Conservation (phyloP, 2,888 invertebrate genomes). For the Mesochorus sp. region DNA sequence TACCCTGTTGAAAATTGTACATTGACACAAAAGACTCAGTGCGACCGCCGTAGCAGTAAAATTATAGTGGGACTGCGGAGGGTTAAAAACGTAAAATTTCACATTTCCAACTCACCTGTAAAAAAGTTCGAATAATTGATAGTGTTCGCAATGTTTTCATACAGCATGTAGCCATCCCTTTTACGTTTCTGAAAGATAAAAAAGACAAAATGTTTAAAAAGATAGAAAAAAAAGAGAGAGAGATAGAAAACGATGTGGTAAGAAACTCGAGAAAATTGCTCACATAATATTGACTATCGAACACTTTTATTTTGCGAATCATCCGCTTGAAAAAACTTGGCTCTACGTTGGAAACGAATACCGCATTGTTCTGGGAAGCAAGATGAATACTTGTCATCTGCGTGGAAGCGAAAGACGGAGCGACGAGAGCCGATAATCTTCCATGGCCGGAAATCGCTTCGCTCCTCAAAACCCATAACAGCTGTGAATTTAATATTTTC, state of each 20-base stretch:
- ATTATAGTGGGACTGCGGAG: too few species aligned
- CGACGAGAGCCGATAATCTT: conserved; percentile 3
- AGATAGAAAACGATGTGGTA: background rate
- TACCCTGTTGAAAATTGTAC: too few species aligned
- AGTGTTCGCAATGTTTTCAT: conserved; percentile 88
- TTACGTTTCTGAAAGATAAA: conserved; percentile 85
- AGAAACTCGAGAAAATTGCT: too few species aligned
- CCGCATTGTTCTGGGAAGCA: background rate
- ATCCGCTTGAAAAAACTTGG: conserved; percentile 17
- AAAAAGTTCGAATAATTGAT: conserved; percentile 88
- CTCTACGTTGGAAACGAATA: background rate
- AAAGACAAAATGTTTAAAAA: background rate
- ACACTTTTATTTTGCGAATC: background rate
- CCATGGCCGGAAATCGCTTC: background rate
- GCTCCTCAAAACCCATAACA: conserved; percentile 6
- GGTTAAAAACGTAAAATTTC: too few species aligned
- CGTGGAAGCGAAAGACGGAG: conserved; percentile 8
- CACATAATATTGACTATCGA: too few species aligned
- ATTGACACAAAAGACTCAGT: too few species aligned
- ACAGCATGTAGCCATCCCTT: conserved; percentile 86
- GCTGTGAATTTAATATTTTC: conserved; percentile 16
- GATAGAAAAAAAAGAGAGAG: background rate
- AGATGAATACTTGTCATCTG: conserved; percentile 1
- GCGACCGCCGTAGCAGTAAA: too few species aligned
- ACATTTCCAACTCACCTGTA: conserved; percentile 78